phyloP scores from a whole-genome alignment of 2,113 vertebrate species.

The Brachyhypopomus occidentalis region DNA sequence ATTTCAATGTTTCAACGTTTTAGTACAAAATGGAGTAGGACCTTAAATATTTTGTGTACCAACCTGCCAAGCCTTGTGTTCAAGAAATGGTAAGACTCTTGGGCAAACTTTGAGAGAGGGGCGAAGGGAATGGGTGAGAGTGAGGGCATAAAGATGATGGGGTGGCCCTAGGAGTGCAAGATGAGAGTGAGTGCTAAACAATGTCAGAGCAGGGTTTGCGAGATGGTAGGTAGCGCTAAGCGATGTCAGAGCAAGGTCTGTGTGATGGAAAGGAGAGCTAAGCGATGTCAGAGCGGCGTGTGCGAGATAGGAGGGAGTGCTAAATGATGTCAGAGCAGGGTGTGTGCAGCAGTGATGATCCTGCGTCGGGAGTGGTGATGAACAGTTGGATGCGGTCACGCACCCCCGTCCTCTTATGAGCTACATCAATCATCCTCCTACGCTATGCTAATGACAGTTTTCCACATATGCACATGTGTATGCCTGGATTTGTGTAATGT shows the following conservation, averaged over 20 bases:
- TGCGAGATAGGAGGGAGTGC: too few relatives aligned
- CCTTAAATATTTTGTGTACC: too few relatives aligned
- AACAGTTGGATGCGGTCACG: slow-evolving; percentile 67
- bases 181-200: too few relatives aligned
- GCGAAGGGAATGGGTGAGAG: background rate
- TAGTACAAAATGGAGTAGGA: too few relatives aligned
- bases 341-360: slow-evolving; percentile 33
- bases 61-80: too few relatives aligned
- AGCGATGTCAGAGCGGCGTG: too few relatives aligned
- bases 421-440: slow-evolving; percentile 33
- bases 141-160: too few relatives aligned
- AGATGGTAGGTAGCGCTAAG: background rate
- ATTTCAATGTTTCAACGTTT: too few relatives aligned
- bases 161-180: too few relatives aligned
- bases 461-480: background rate
- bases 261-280: too few relatives aligned
- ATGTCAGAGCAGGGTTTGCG: too few relatives aligned
- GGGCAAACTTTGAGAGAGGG: background rate
- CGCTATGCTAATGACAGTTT: slow-evolving; percentile 5
- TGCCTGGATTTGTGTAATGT: background rate
- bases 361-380: slow-evolving; percentile 48
- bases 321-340: background rate
- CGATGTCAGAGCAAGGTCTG: too few relatives aligned
- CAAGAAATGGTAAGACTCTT: background rate
- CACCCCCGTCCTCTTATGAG: slow-evolving; percentile 47